phyloP scores from a whole-genome alignment of 2,797 vertebrate genomes.

The Pseudopleuronectes americanus region DNA sequence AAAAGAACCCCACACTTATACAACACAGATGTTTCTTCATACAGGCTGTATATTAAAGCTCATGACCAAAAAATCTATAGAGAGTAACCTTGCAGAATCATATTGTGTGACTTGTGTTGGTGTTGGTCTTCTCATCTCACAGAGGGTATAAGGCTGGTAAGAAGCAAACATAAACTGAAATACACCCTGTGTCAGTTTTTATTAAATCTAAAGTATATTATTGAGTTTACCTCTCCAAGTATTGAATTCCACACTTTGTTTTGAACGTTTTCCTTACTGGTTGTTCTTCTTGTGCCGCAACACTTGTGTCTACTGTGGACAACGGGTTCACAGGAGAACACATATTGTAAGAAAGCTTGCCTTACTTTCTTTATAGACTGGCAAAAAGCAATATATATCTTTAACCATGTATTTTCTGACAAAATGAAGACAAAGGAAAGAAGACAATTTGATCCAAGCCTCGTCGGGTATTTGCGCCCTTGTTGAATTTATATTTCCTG shows the following conservation, averaged over 20 bases:
- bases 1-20: conserved; percentile 16
- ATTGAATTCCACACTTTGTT: conserved; percentile 11
- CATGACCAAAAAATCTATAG: conserved; percentile 34
- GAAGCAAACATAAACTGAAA: background rate
- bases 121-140: conserved; percentile 2
- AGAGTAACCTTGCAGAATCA: conserved; percentile 19
- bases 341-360: background rate
- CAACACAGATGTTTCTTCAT: conserved; percentile 2
- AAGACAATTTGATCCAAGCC: conserved; percentile 41
- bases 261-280: background rate
- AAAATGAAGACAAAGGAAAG: conserved; percentile 4
- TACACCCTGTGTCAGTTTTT: background rate
- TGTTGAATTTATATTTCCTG: conserved; percentile 73
- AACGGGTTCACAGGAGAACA: conserved; percentile 5
- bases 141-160: background rate
- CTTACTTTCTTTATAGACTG: background rate
- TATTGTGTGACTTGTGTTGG: conserved; percentile 13
- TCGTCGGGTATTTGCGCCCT: conserved; percentile 45
- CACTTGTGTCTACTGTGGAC: conserved; percentile 18
- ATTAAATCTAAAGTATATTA: background rate
- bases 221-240: background rate
- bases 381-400: background rate
- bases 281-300: conserved; percentile 27
- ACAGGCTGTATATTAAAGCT: background rate
- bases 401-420: background rate